Percentiles rank a stretch among this genome's conserved stretches.
Conservation (phyloP, 1,140 invertebrate genomes). For the Drosophila simulans region DNA sequence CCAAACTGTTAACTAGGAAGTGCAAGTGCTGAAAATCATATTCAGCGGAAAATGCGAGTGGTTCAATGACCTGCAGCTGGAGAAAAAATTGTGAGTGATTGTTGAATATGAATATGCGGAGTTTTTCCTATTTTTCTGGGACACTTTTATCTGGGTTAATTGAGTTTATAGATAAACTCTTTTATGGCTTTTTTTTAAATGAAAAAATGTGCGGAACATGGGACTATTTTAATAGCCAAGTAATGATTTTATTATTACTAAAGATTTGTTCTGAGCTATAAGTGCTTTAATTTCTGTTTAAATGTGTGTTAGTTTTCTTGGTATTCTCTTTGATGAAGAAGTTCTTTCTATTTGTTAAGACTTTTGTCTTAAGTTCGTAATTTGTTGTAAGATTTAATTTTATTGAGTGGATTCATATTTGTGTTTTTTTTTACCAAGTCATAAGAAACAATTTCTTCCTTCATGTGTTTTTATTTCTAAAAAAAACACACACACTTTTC, state of each 20-base stretch:
- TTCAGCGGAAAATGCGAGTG: neutral
- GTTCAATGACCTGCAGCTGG: slow-evolving; percentile 36
- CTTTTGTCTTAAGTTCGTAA: too few species aligned
- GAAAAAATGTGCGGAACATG: neutral
- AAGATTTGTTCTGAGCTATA: too few species aligned
- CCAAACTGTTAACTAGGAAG: slow-evolving; percentile 39
- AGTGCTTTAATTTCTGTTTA: neutral
- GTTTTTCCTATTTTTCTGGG: slow-evolving; percentile 17
- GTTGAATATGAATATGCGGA: neutral
- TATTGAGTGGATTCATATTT: neutral
- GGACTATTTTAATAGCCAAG: neutral
- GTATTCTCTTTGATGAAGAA: neutral
- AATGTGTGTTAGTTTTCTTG: neutral
- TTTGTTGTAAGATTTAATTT: too few species aligned
- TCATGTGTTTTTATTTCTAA: neutral
- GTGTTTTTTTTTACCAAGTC: too few species aligned
- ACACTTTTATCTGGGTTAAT: slow-evolving; percentile 1
- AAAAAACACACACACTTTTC: neutral
- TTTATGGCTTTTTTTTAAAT: neutral
- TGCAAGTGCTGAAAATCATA: slow-evolving; percentile 3
- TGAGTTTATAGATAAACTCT: neutral
- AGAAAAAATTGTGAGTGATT: slow-evolving; percentile 30
- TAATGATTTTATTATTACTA: neutral
- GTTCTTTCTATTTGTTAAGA: too few species aligned
- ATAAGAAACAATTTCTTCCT: too few species aligned